Conservation (phyloP, 2,888 invertebrate genomes). For the Cataglyphis cursor region DNA sequence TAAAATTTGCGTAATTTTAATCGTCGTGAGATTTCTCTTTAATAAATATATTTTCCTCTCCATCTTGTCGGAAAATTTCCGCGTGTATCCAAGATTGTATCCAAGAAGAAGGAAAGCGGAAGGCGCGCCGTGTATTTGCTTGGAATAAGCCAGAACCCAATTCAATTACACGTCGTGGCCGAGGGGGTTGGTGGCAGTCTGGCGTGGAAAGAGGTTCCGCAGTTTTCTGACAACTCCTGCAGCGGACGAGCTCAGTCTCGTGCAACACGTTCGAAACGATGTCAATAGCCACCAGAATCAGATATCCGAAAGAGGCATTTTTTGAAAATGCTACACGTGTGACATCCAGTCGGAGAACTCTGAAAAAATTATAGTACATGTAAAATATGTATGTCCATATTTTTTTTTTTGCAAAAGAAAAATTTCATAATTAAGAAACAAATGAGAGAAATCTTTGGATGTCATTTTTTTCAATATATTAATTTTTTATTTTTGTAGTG, state of each 20-base stretch:
- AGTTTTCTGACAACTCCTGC: conserved; percentile 69
- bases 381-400: neutral
- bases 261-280: conserved; percentile 68
- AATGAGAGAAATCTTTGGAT: neutral
- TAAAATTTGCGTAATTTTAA: neutral
- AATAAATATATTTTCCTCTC: conserved; percentile 35
- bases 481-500: neutral
- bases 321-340: neutral
- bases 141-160: conserved; percentile 69
- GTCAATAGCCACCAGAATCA: conserved; percentile 55
- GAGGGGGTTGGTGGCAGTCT: conserved; percentile 58
- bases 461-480: neutral
- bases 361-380: neutral
- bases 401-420: neutral
- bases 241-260: conserved; percentile 59
- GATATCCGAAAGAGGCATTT: conserved; percentile 64
- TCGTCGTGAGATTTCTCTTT: conserved; percentile 23
- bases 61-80: conserved; percentile 39
- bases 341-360: neutral
- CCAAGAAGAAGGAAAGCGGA: conserved; percentile 24
- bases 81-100: conserved; percentile 43
- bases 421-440: neutral
- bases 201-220: conserved; percentile 62
- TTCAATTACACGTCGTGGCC: conserved; percentile 77
- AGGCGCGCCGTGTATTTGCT: conserved; percentile 55